Percentiles rank a stretch among this genome's conserved stretches.
phyloP scores from a whole-genome alignment of 2,888 invertebrate genomes.

The Prenolepis imparis region DNA sequence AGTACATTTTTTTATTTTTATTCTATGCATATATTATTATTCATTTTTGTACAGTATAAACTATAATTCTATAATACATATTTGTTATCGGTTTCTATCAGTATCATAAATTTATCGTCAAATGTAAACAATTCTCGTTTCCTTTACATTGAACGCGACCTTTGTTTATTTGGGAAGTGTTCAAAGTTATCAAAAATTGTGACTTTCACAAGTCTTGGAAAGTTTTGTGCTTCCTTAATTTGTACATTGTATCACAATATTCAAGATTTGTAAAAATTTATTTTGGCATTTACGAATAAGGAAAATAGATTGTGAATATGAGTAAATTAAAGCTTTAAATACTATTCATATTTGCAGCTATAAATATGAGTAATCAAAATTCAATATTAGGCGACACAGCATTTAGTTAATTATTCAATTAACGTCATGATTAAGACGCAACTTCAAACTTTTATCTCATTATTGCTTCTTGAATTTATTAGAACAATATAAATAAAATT shows the following conservation, averaged over 20 bases:
- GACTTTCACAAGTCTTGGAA: neutral
- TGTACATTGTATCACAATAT: neutral
- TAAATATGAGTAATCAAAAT: neutral
- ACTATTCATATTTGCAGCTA: neutral
- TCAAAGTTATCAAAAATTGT: neutral
- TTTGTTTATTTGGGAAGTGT: neutral
- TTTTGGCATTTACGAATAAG: neutral
- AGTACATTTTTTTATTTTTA: neutral
- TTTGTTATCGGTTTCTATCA: slow-evolving; percentile 3
- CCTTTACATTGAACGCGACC: neutral
- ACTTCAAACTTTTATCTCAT: neutral
- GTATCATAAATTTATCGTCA: neutral
- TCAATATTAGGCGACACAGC: neutral
- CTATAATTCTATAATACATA: slow-evolving; percentile 1
- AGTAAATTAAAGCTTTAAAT: slow-evolving; percentile 1
- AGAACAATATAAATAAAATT: slow-evolving; percentile 25
- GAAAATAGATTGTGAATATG: neutral
- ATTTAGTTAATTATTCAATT: neutral
- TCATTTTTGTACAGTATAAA: neutral
- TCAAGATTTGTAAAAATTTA: neutral
- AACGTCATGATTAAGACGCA: neutral
- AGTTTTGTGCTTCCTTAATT: neutral
- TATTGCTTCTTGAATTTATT: slow-evolving; percentile 6
- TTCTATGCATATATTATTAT: neutral
- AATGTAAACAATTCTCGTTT: neutral